Conservation (phyloP, 2,113 vertebrate genomes). For the Chascanopsetta lugubris region DNA sequence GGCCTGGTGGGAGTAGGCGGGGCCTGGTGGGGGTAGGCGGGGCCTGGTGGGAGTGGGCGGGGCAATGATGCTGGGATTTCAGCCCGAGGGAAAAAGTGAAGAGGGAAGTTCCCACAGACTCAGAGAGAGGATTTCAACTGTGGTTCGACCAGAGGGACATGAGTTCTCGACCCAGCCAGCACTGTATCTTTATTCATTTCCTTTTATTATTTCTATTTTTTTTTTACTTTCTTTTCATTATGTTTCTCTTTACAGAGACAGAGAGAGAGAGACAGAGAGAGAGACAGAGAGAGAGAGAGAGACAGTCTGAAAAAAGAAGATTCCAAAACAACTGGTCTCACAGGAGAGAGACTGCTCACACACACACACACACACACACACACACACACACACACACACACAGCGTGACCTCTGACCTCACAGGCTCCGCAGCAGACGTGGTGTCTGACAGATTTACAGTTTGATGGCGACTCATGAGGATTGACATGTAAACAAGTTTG, state of each 20-base stretch:
- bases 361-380: slow-evolving; percentile 15
- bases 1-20: neutral
- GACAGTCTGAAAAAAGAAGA: slow-evolving; percentile 47
- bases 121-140: neutral
- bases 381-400: neutral
- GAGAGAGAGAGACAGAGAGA: no score
- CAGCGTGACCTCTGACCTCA: no score
- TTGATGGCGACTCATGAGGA: neutral
- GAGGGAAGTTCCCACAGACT: slow-evolving; percentile 57
- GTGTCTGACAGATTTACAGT: neutral
- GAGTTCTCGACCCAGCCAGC: no score
- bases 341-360: neutral
- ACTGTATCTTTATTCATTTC: no score
- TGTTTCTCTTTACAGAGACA: no score
- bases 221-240: no score
- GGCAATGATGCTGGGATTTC: neutral
- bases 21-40: no score
- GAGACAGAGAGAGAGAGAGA: slow-evolving; percentile 9
- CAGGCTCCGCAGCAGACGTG: no score
- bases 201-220: no score
- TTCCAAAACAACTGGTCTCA: neutral
- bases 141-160: no score
- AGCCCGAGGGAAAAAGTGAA: slow-evolving; percentile 22
- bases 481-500: no score
- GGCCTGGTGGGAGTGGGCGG: neutral